These are phyloP conservation scores for Manis crassicaudata DNA, from an alignment of 2,797 vertebrate genomes.

Conservation along the genomic window DNA sequence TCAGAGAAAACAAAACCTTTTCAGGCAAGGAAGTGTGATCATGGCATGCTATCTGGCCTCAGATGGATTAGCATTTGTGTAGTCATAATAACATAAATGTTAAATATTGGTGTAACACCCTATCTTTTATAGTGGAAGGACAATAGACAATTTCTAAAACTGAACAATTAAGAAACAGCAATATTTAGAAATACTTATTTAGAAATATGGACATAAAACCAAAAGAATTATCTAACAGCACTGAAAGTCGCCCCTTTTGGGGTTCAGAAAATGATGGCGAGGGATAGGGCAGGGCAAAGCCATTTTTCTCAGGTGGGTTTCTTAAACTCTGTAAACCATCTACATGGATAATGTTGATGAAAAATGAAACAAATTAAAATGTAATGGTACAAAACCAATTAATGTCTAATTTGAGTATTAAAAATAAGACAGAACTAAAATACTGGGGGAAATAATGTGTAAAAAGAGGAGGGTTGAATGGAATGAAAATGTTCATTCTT, in stretches of 20 bases:
- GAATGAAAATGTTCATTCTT: constrained; percentile 46
- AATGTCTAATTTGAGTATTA: constrained; percentile 35
- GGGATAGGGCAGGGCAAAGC: background rate
- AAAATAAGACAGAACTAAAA: constrained; percentile 47
- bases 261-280: constrained; percentile 23
- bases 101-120: background rate
- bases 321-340: background rate
- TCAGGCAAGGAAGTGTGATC: background rate
- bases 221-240: background rate
- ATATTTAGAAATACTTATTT: constrained; percentile 1
- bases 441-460: background rate
- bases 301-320: constrained; percentile 32
- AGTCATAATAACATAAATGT: background rate
- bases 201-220: background rate
- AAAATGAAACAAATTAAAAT: constrained; percentile 44
- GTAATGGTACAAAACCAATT: constrained; percentile 28
- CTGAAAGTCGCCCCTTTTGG: background rate
- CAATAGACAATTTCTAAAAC: background rate
- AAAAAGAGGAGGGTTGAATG: background rate
- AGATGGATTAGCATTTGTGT: background rate
- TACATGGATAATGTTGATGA: background rate
- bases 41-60: background rate
- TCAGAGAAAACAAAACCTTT: constrained; percentile 9
- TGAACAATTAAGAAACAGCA: background rate
- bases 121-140: background rate